Evolutionary conservation across 2,888 invertebrate species (phyloP).

Genomic region (Mellilla xanthometata): DNA sequence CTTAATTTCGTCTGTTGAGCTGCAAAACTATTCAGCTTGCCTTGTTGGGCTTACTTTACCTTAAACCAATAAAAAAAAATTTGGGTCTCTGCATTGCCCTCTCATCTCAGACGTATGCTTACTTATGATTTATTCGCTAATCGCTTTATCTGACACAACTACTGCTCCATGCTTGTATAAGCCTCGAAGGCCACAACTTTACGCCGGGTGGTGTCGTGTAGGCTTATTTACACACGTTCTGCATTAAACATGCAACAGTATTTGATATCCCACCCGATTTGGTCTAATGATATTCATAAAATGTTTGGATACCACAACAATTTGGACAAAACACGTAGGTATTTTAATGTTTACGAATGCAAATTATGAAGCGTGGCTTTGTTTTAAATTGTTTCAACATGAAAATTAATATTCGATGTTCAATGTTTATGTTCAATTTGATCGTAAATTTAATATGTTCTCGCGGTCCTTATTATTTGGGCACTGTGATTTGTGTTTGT

Average conservation of each 20-base stretch:
- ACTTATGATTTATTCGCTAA: conserved; percentile 4
- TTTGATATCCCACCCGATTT: conserved; percentile 18
- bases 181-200: conserved; percentile 19
- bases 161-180: conserved; percentile 10
- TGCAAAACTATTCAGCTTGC: no score
- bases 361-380: conserved; percentile 2
- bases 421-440: background rate
- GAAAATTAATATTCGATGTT: background rate
- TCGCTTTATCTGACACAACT: conserved; percentile 7
- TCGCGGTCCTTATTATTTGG: no score
- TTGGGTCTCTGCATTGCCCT: no score
- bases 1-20: no score
- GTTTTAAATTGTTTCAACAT: background rate
- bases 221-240: conserved; percentile 23
- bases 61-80: no score
- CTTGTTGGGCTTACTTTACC: no score
- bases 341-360: conserved; percentile 6
- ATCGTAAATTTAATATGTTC: no score
- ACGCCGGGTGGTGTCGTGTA: conserved; percentile 19
- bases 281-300: conserved; percentile 14
- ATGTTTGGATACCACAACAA: conserved; percentile 4
- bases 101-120: no score
- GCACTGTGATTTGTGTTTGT: no score
- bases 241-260: conserved; percentile 22
- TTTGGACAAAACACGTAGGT: conserved; percentile 4